Conservation (phyloP, 2,888 invertebrate genomes). For the Synergus umbraculus region DNA sequence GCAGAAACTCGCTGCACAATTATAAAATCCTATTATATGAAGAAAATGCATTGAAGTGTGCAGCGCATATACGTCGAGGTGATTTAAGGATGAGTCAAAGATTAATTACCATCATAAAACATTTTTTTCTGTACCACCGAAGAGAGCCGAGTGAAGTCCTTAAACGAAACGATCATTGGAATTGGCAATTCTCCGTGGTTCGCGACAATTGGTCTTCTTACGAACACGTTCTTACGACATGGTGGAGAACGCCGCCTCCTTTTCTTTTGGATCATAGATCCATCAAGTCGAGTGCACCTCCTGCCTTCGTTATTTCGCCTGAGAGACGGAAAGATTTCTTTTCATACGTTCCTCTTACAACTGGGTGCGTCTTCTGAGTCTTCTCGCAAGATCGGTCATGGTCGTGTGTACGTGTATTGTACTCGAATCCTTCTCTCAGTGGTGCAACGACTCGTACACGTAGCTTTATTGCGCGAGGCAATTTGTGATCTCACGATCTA, state of each 20-base stretch:
- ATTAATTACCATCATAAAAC: constrained; percentile 10
- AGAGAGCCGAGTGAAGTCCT: neutral
- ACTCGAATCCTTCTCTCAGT: neutral
- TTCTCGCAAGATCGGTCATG: constrained; percentile 16
- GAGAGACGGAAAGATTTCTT: constrained; percentile 19
- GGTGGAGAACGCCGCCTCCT: constrained; percentile 12
- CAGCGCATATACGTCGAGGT: neutral
- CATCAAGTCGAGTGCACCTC: constrained; percentile 30
- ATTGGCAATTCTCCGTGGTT: constrained; percentile 24
- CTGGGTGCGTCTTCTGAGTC: constrained; percentile 22
- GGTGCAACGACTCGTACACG: neutral
- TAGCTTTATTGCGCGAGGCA: constrained; percentile 23
- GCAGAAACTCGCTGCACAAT: neutral
- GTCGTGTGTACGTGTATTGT: constrained; percentile 8
- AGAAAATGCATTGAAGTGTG: constrained; percentile 1
- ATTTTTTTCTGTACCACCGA: neutral
- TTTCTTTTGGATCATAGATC: constrained; percentile 28
- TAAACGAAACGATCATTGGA: constrained; percentile 28
- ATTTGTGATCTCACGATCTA: constrained; percentile 25
- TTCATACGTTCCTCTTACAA: constrained; percentile 21
- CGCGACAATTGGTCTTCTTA: constrained; percentile 23
- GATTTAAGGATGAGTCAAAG: constrained; percentile 25
- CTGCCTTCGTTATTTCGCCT: constrained; percentile 22
- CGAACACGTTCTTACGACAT: constrained; percentile 5
- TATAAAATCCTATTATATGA: neutral